Percentiles rank a stretch among this genome's conserved stretches.
These are phyloP conservation scores for Leucophenga montana DNA, from an alignment of 2,888 invertebrate genomes.

Conservation along the genomic window DNA sequence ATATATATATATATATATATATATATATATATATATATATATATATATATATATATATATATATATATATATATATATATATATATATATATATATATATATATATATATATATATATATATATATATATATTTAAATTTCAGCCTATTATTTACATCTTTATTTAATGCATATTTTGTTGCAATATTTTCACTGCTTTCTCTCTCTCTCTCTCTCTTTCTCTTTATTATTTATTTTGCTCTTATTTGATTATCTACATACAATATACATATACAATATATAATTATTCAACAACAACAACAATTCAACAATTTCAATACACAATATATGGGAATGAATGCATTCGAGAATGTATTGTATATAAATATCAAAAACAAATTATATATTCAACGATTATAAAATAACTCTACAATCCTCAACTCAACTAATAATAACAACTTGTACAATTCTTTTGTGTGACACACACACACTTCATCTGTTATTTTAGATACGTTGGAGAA, in stretches of 20 bases:
- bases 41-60: too few species aligned
- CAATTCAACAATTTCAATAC: conserved; percentile 1
- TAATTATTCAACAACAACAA: conserved; percentile 29
- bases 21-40: too few species aligned
- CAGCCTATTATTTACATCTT: background rate
- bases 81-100: too few species aligned
- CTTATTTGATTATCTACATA: background rate
- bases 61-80: too few species aligned
- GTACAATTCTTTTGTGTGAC: conserved; percentile 14
- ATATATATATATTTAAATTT: too few species aligned
- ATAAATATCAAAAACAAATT: conserved; percentile 12
- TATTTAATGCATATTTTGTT: conserved; percentile 1
- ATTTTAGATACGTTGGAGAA: conserved; percentile 79
- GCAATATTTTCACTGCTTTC: conserved; percentile 14
- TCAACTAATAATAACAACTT: background rate
- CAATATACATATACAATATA: background rate
- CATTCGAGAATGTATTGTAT: conserved; percentile 34
- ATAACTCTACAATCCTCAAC: background rate
- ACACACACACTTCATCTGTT: conserved; percentile 47
- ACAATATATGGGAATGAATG: too few species aligned
- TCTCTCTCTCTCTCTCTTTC: background rate
- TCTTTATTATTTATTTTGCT: background rate
- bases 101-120: too few species aligned
- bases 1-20: too few species aligned
- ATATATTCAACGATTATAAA: background rate